Percentiles rank a stretch among this genome's conserved stretches.
Conservation (phyloP, 2,888 invertebrate species). For the Mythimna vitellina region DNA sequence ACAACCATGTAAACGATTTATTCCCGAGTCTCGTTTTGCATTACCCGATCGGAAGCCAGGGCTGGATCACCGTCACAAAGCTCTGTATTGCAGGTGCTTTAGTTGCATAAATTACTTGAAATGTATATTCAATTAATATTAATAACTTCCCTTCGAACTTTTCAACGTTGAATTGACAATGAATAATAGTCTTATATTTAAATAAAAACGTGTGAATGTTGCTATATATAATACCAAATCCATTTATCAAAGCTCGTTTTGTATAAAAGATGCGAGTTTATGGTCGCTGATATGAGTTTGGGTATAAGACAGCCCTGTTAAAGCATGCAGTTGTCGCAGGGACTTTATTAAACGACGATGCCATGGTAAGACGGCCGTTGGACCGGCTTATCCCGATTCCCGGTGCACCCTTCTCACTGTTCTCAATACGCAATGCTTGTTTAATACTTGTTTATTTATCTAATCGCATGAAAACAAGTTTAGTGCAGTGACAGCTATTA, state of each 20-base stretch:
- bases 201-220: constrained; percentile 57
- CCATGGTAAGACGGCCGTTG: constrained; percentile 87
- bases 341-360: constrained; percentile 86
- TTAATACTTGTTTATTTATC: constrained; percentile 70
- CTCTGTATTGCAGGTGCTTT: constrained; percentile 55
- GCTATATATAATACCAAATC: constrained; percentile 30
- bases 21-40: constrained; percentile 89
- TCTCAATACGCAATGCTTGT: constrained; percentile 82
- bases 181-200: constrained; percentile 28
- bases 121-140: constrained; percentile 47
- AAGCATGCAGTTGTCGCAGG: constrained; percentile 84
- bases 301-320: constrained; percentile 77
- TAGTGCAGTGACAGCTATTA: constrained; percentile 52
- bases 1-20: constrained; percentile 91
- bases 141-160: constrained; percentile 30
- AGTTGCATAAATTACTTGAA: constrained; percentile 42
- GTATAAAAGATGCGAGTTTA: constrained; percentile 31
- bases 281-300: constrained; percentile 32
- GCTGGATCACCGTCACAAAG: constrained; percentile 72
- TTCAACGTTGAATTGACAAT: constrained; percentile 35
- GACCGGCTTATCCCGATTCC: constrained; percentile 89
- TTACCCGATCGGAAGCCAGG: constrained; percentile 88
- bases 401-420: constrained; percentile 82
- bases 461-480: constrained; percentile 55
- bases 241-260: constrained; percentile 33